Conservation (phyloP, 2,888 invertebrate species). For the Acleris sparsana region DNA sequence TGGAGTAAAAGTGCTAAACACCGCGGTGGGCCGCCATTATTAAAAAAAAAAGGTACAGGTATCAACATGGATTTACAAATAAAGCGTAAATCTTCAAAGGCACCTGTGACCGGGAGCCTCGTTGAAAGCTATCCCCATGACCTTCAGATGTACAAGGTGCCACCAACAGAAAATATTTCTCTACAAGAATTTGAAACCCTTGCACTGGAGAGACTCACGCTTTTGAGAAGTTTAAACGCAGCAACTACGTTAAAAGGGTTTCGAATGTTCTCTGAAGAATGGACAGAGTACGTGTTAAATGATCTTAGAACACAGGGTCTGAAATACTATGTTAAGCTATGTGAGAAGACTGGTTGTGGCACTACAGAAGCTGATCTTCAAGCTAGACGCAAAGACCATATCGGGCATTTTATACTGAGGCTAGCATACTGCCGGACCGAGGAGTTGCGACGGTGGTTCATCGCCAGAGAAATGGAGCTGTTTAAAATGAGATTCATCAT, state of each 20-base stretch:
- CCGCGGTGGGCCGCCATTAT: too few relatives aligned
- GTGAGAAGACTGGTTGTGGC: slow-evolving; percentile 81
- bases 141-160: slow-evolving; percentile 90
- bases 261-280: slow-evolving; percentile 86
- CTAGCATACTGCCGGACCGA: slow-evolving; percentile 95
- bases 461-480: slow-evolving; percentile 93
- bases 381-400: slow-evolving; percentile 90
- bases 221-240: slow-evolving; percentile 90
- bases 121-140: slow-evolving; percentile 87
- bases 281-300: slow-evolving; percentile 85
- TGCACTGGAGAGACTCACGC: slow-evolving; percentile 91
- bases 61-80: slow-evolving; percentile 73
- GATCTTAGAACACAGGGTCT: slow-evolving; percentile 88
- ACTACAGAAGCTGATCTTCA: slow-evolving; percentile 85
- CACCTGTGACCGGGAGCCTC: slow-evolving; percentile 66
- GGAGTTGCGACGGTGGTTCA: slow-evolving; percentile 94
- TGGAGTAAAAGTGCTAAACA: not conserved
- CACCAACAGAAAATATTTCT: slow-evolving; percentile 89
- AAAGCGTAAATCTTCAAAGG: slow-evolving; percentile 69
- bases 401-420: slow-evolving; percentile 96
- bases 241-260: slow-evolving; percentile 86
- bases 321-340: slow-evolving; percentile 85
- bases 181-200: slow-evolving; percentile 94
- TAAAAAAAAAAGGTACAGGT: too few relatives aligned
- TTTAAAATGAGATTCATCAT: slow-evolving; percentile 91